A percentile compares a stretch with the other conserved stretches of the same genome.
These are phyloP conservation scores for Lasiommata megera DNA, from an alignment of 2,888 invertebrate species.

Conservation along the genomic window DNA sequence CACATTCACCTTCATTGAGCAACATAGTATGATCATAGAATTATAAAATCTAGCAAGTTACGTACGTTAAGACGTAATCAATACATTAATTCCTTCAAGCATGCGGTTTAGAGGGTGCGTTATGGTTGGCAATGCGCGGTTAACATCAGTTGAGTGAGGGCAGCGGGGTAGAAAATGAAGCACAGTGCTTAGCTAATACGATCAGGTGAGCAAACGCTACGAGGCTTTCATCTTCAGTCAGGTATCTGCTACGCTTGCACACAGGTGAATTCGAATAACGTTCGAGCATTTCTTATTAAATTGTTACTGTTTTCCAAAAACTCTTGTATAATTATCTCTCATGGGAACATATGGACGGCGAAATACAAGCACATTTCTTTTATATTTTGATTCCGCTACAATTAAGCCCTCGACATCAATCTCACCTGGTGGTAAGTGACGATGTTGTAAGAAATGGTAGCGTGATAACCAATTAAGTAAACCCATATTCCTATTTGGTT, in stretches of 20 bases:
- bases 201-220: constrained; percentile 76
- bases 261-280: constrained; percentile 32
- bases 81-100: constrained; percentile 46
- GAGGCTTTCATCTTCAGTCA: constrained; percentile 77
- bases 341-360: too few relatives aligned
- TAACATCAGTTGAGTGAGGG: constrained; percentile 69
- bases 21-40: too few relatives aligned
- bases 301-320: not conserved
- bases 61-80: constrained; percentile 38
- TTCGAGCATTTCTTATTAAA: constrained; percentile 15
- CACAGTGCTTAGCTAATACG: constrained; percentile 76
- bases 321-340: not conserved
- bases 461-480: too few relatives aligned
- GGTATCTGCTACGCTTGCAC: constrained; percentile 52
- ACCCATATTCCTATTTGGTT: too few relatives aligned
- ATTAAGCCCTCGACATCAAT: too few relatives aligned
- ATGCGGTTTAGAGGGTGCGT: constrained; percentile 65
- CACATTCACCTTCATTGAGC: too few relatives aligned
- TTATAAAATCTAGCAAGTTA: not conserved
- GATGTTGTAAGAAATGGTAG: too few relatives aligned
- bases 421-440: too few relatives aligned
- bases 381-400: too few relatives aligned
- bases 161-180: constrained; percentile 73
- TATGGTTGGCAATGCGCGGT: constrained; percentile 61
- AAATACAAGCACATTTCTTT: too few relatives aligned